These are phyloP conservation scores for Mormyrops boulengeri DNA, from an alignment of 2,797 vertebrate genomes.

Conservation along the genomic window DNA sequence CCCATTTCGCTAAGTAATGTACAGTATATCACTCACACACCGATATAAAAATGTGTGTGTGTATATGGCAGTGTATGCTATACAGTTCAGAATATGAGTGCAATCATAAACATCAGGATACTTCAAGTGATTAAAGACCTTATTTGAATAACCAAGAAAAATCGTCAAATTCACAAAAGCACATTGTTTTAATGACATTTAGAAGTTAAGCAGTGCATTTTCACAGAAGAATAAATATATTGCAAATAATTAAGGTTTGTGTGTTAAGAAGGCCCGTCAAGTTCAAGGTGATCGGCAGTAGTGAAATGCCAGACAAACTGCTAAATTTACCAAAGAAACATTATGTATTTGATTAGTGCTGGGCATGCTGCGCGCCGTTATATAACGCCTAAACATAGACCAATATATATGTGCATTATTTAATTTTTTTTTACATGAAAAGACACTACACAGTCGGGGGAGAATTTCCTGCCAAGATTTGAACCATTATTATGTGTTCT, in stretches of 20 bases:
- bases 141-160: neutral
- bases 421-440: neutral
- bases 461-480: neutral
- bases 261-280: neutral
- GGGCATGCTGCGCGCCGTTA: neutral
- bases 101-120: neutral
- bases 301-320: neutral
- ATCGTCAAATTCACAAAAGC: neutral
- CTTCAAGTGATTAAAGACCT: neutral
- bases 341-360: neutral
- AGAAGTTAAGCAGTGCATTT: neutral
- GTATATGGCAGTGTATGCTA: neutral
- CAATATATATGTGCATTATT: neutral
- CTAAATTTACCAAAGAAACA: neutral
- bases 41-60: neutral
- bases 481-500: neutral
- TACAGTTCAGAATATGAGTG: neutral
- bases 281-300: neutral
- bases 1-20: neutral
- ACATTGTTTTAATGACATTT: neutral
- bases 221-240: neutral
- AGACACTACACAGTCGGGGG: neutral
- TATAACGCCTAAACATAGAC: neutral
- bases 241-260: neutral
- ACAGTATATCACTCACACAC: neutral